Percentiles rank a stretch among this genome's conserved stretches.
phyloP scores from a whole-genome alignment of 2,113 vertebrate genomes.

The Mandrillus leucophaeus region DNA sequence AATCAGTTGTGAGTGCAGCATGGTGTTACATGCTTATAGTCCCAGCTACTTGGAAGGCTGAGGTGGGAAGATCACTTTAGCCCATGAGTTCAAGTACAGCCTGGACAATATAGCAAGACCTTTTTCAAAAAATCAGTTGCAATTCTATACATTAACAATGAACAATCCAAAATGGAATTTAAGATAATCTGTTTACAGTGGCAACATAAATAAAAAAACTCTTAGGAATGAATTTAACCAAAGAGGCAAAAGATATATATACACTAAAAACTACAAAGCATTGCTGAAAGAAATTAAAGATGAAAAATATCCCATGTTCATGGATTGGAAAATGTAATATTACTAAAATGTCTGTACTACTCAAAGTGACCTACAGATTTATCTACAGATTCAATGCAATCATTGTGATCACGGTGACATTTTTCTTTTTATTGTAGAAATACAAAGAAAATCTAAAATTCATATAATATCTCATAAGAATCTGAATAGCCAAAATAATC shows the following conservation, averaged over 20 bases:
- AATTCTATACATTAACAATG: background rate
- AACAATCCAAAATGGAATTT: background rate
- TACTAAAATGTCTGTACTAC: background rate
- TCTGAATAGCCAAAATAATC: background rate
- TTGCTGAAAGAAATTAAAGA: background rate
- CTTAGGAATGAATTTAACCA: background rate
- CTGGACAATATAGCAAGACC: background rate
- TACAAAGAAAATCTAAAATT: background rate
- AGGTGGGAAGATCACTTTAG: background rate
- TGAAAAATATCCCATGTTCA: background rate
- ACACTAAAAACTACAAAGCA: background rate
- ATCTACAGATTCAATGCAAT: background rate
- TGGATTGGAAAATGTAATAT: background rate
- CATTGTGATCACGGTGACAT: background rate
- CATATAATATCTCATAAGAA: background rate
- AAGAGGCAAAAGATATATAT: background rate
- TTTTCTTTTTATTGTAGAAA: background rate
- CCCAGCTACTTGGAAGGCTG: background rate
- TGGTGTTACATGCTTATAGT: background rate
- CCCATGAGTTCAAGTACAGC: background rate
- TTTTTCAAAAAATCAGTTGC: background rate
- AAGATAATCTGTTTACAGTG: background rate
- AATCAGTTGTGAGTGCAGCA: background rate
- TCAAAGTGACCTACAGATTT: background rate
- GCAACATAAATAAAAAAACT: background rate